Evolutionary conservation across 2,888 invertebrate species (phyloP).

Genomic region (Acanthoscelides obtectus): DNA sequence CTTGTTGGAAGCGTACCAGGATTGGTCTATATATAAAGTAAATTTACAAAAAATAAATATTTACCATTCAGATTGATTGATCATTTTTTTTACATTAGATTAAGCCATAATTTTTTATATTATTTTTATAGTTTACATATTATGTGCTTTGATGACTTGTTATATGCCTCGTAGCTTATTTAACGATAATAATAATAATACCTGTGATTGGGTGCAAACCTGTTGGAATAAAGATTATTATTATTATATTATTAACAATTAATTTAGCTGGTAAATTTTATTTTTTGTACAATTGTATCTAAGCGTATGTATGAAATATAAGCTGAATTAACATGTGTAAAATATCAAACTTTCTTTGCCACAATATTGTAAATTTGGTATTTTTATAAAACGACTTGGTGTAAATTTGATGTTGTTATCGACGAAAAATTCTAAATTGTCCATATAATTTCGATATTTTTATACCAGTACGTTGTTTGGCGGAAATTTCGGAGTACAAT

Average conservation of each 20-base stretch:
- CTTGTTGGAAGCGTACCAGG: neutral
- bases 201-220: too few relatives aligned
- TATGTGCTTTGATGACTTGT: neutral
- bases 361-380: conserved; percentile 4
- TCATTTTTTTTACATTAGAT: neutral
- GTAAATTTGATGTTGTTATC: neutral
- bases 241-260: too few relatives aligned
- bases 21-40: neutral
- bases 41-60: neutral
- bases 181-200: too few relatives aligned
- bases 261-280: neutral
- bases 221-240: too few relatives aligned
- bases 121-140: neutral
- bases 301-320: neutral
- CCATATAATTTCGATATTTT: neutral
- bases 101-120: neutral
- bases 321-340: conserved; percentile 1
- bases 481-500: neutral
- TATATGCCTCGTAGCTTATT: neutral
- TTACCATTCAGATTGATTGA: neutral
- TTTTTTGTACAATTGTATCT: neutral
- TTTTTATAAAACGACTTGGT: conserved; percentile 3
- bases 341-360: conserved; percentile 2
- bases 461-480: neutral
- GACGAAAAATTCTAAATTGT: neutral